These are phyloP conservation scores for Euwallacea similis DNA, from an alignment of 1,140 invertebrate species.

Conservation along the genomic window DNA sequence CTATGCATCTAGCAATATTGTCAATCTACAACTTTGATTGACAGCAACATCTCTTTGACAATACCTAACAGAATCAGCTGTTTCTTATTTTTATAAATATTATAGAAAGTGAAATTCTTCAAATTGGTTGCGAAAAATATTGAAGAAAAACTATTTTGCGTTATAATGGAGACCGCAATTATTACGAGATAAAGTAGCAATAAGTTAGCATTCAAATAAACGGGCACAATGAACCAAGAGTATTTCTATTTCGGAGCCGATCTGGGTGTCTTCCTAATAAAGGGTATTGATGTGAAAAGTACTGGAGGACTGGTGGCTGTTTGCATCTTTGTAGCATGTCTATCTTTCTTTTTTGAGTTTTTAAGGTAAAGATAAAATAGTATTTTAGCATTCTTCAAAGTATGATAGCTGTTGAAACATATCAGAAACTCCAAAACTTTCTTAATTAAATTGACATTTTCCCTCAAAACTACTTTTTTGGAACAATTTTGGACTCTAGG, in stretches of 20 bases:
- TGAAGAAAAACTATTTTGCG: too few species aligned
- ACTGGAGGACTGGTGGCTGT: conserved; percentile 41
- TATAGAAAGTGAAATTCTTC: background rate
- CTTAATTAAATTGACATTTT: too few species aligned
- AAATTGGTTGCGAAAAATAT: background rate
- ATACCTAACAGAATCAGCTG: background rate
- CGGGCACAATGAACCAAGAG: conserved; percentile 29
- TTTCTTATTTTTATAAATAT: background rate
- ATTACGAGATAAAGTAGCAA: conserved; percentile 11
- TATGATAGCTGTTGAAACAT: too few species aligned
- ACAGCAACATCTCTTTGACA: background rate
- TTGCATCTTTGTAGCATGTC: conserved; percentile 45
- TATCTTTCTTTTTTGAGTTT: conserved; percentile 52
- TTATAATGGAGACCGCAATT: too few species aligned
- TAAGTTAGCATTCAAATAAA: background rate
- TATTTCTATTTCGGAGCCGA: conserved; percentile 51
- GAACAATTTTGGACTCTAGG: too few species aligned
- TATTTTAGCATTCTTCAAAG: too few species aligned
- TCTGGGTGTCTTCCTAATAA: conserved; percentile 48
- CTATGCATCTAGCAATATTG: too few species aligned
- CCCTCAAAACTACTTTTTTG: too few species aligned
- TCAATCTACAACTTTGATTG: too few species aligned
- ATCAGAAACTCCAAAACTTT: too few species aligned
- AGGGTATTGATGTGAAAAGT: conserved; percentile 46
- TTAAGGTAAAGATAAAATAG: conserved; percentile 40